Percentiles rank a stretch among this genome's conserved stretches.
phyloP scores from a whole-genome alignment of 2,797 vertebrate species.

The Chloroceryle inda region DNA sequence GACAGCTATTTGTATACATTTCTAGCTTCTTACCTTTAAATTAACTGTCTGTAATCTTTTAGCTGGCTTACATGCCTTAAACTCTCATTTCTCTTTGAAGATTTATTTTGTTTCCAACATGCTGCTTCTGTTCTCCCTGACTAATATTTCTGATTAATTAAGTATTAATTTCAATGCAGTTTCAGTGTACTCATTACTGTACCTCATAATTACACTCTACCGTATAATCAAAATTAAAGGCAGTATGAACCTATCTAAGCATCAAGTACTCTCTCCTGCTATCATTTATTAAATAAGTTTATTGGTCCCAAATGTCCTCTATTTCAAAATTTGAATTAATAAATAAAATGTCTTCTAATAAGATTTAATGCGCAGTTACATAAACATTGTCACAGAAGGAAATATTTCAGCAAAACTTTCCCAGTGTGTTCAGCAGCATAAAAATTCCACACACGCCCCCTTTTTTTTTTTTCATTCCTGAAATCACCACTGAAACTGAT shows the following conservation, averaged over 20 bases:
- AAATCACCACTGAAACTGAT: constrained; percentile 29
- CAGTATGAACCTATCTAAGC: not conserved
- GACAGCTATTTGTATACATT: not conserved
- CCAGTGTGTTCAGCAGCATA: not conserved
- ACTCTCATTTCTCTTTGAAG: not conserved
- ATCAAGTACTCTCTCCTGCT: not conserved
- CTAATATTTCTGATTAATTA: not conserved
- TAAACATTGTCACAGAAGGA: not conserved
- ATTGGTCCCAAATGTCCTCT: not conserved
- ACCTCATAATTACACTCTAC: not conserved
- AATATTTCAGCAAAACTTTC: not conserved
- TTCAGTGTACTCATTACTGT: not conserved
- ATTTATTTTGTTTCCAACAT: not conserved
- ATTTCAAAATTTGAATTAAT: not conserved
- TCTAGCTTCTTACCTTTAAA: not conserved
- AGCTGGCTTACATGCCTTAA: not conserved
- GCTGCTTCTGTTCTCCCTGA: not conserved
- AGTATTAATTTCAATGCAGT: not conserved
- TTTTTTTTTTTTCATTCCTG: not conserved
- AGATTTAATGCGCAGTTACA: not conserved
- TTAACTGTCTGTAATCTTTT: not conserved
- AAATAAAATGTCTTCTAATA: not conserved
- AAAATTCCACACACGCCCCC: not conserved
- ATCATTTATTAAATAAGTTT: not conserved
- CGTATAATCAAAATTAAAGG: not conserved